These are phyloP conservation scores for Euphonia xanthogaster DNA, from an alignment of 2,797 vertebrate species.

Conservation along the genomic window DNA sequence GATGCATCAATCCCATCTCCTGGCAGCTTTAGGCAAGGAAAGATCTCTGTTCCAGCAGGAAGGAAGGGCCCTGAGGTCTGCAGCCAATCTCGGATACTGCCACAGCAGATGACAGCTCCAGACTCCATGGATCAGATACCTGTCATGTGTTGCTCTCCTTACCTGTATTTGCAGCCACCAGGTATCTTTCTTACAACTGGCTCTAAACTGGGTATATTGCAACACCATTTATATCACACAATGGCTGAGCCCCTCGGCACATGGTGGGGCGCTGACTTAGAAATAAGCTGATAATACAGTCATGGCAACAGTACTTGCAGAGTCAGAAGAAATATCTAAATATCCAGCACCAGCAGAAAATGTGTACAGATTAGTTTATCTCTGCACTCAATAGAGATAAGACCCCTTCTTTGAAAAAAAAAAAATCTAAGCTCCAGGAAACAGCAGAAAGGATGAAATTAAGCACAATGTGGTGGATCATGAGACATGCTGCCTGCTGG, in stretches of 20 bases:
- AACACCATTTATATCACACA: not conserved
- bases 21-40: not conserved
- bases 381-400: constrained; percentile 15
- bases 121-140: not conserved
- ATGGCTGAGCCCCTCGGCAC: not conserved
- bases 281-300: constrained; percentile 18
- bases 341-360: constrained; percentile 24
- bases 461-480: not conserved
- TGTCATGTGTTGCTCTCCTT: not conserved
- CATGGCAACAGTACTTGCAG: constrained; percentile 17
- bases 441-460: constrained; percentile 2
- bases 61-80: not conserved
- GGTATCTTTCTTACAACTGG: not conserved
- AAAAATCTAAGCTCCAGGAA: constrained; percentile 20
- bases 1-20: not conserved
- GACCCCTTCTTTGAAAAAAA: not conserved
- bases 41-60: not conserved
- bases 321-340: constrained; percentile 3
- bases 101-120: not conserved
- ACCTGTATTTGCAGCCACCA: not conserved
- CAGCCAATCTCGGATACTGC: not conserved
- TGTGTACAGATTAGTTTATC: constrained; percentile 45
- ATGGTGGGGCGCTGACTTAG: not conserved
- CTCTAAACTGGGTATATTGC: not conserved
- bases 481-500: not conserved